A percentile compares a stretch with the other conserved stretches of the same genome.
phyloP scores from a whole-genome alignment of 1,140 invertebrate genomes.

The Ceratina calcarata region DNA sequence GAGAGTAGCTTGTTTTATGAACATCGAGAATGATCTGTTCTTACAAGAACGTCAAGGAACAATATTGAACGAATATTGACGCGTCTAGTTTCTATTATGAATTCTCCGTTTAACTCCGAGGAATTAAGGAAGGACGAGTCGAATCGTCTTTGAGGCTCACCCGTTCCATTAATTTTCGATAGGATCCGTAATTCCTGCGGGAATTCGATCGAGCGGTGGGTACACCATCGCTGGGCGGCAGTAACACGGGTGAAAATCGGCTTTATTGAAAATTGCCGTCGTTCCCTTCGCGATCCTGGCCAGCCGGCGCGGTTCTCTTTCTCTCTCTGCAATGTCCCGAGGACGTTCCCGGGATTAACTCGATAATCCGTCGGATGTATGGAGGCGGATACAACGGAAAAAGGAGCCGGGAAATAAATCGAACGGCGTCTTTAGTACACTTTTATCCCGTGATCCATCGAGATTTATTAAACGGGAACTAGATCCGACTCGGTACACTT shows the following conservation, averaged over 20 bases:
- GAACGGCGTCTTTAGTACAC: constrained; percentile 52
- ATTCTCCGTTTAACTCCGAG: too few species aligned
- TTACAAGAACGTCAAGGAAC: too few species aligned
- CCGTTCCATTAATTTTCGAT: not conserved
- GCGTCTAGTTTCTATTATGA: too few species aligned
- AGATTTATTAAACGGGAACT: constrained; percentile 60
- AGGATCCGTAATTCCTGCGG: not conserved
- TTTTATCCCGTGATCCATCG: constrained; percentile 55
- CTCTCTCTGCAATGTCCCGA: not conserved
- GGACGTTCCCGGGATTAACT: constrained; percentile 45
- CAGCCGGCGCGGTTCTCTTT: not conserved
- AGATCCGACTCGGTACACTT: constrained; percentile 35
- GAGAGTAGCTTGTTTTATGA: too few species aligned
- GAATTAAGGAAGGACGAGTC: not conserved
- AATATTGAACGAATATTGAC: too few species aligned
- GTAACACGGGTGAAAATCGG: not conserved
- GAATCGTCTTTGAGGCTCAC: not conserved
- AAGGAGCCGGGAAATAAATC: constrained; percentile 52
- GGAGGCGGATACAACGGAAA: constrained; percentile 41
- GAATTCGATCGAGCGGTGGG: not conserved
- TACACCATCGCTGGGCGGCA: not conserved
- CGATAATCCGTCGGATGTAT: constrained; percentile 59
- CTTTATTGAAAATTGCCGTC: not conserved
- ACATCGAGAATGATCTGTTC: too few species aligned
- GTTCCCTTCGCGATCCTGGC: not conserved